Evolutionary conservation across 1,140 invertebrate species (phyloP).

Genomic region (Aphaenogaster rudis): DNA sequence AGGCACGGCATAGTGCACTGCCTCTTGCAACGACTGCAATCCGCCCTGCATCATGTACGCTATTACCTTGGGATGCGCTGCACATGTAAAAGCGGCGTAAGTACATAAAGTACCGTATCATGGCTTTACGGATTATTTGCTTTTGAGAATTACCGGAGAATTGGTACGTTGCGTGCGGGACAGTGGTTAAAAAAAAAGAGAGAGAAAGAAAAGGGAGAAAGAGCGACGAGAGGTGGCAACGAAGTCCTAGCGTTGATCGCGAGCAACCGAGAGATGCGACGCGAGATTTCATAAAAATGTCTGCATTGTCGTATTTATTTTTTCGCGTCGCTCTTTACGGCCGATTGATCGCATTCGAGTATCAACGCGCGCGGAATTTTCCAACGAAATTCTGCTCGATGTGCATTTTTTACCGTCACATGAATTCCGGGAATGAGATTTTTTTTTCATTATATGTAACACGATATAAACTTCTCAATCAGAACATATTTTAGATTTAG

Average conservation of each 20-base stretch:
- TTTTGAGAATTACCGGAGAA: constrained; percentile 14
- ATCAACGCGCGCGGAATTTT: constrained; percentile 42
- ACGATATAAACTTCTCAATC: constrained; percentile 15
- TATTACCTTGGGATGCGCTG: constrained; percentile 86
- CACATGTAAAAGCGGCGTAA: constrained; percentile 72
- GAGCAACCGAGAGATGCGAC: constrained; percentile 17
- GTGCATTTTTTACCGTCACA: constrained; percentile 23
- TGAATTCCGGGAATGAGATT: constrained; percentile 11
- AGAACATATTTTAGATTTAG: constrained; percentile 11
- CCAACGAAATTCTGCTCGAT: constrained; percentile 1
- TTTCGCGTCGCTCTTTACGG: constrained; percentile 36
- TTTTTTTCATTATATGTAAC: constrained; percentile 34
- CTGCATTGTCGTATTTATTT: constrained; percentile 45
- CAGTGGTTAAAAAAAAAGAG: background rate
- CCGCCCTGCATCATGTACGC: constrained; percentile 89
- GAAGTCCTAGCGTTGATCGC: constrained; percentile 36
- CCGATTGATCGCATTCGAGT: constrained; percentile 36
- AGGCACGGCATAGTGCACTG: constrained; percentile 87
- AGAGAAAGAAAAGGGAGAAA: background rate
- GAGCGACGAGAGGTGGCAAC: background rate
- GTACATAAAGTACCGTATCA: constrained; percentile 47
- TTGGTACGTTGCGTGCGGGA: background rate
- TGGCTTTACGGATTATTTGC: constrained; percentile 42
- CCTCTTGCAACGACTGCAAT: constrained; percentile 88
- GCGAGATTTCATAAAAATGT: constrained; percentile 57